Base-by-base conservation (phyloP, 2,797 vertebrate species). In the Acipenser oxyrinchus region DNA sequence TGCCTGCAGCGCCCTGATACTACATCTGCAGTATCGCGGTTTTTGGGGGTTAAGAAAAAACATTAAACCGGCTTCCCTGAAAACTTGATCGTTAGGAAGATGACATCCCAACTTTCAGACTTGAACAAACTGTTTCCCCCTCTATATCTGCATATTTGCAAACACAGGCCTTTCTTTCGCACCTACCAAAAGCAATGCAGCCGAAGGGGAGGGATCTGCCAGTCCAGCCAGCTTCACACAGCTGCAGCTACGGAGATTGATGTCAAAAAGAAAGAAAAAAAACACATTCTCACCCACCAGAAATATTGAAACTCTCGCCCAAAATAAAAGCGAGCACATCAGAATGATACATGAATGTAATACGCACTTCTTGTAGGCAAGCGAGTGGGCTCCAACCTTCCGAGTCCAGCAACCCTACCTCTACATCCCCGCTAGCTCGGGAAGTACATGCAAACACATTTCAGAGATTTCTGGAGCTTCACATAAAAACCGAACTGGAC, bases 401-500 rank as follows among this genome's bases (percentile, higher is more conserved):
- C 86, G 87, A 80, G 87, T 84, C 89, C 88, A 86, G 85, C 88
- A 82, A 88, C 91, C 90, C 92, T 90, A 90, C 92, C 92, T 94
- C 92, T 93, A 91, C 93, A 92, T 94, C 93, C 89, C 89, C 80
- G 87, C 90, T 92, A 86, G 84, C 89, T 78, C 79, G 83, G 90
- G 91, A 84, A 90, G 92, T 88, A 91, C 91, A 91, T 89, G 88
- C 89, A 89, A 92, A 88, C 92, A 88, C 92, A 91, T 90, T 87
- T 89, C 92, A 92, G 87, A 87, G 90, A 92, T 91, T 90, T 91
- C 89, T 90, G 90, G 89, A 92, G 93, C 93, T 93, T 92, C 88
- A 86, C 88, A 88, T 89, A 95, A 95, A 95, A 95, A 93, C 90
- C 92, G 93, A 95, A 96, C 88, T 94, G 93, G 93, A 95, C 89